phyloP scores from a whole-genome alignment of 2,888 invertebrate genomes.

The Acronicta psi region DNA sequence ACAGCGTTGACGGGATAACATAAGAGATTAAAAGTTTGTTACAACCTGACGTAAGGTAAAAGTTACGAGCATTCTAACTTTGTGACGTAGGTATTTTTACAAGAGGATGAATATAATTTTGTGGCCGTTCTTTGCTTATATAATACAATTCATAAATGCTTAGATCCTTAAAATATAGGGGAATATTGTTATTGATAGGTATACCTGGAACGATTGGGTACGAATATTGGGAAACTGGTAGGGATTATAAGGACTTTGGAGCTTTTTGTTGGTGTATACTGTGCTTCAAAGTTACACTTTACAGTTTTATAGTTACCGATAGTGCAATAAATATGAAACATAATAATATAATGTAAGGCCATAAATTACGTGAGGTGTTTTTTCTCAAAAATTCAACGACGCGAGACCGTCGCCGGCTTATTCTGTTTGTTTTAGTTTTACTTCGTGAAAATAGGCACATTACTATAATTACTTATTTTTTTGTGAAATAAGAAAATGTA shows the following conservation, averaged over 20 bases:
- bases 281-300: no score
- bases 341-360: no score
- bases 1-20: constrained; percentile 58
- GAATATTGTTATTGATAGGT: no score
- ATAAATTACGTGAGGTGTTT: no score
- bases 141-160: no score
- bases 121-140: constrained; percentile 7
- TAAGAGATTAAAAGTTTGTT: constrained; percentile 70
- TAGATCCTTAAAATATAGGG: no score
- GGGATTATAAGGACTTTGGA: no score
- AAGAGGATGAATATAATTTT: constrained; percentile 35
- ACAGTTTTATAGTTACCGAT: constrained; percentile 32
- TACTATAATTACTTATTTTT: constrained; percentile 48
- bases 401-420: constrained; percentile 64
- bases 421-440: constrained; percentile 64
- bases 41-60: constrained; percentile 47
- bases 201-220: no score
- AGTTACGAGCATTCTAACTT: constrained; percentile 48
- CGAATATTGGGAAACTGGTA: no score
- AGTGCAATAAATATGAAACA: constrained; percentile 13
- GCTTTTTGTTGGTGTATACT: no score
- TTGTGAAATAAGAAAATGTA: constrained; percentile 12
- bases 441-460: constrained; percentile 34
- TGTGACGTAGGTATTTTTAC: constrained; percentile 33
- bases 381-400: constrained; percentile 83